Conservation (phyloP, 2,113 vertebrate species). For the Labeo catla region DNA sequence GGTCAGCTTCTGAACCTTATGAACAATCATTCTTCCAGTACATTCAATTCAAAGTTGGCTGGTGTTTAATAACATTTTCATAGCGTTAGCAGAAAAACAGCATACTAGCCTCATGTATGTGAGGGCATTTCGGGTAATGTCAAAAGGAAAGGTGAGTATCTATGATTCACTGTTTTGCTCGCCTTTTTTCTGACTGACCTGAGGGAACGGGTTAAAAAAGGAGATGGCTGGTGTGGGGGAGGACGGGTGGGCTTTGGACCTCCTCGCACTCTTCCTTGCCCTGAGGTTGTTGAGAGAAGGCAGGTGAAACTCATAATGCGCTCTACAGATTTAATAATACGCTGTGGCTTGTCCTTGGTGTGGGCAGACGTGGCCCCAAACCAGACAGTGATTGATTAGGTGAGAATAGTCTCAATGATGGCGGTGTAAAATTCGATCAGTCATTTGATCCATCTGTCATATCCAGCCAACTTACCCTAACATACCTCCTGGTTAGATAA, state of each 20-base stretch:
- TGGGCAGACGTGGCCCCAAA: constrained; percentile 43
- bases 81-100: too few relatives aligned
- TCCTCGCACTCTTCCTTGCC: constrained; percentile 25
- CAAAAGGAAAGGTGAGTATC: neutral
- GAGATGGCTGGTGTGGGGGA: neutral
- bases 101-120: neutral
- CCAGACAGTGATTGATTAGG: constrained; percentile 48
- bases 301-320: constrained; percentile 31
- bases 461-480: constrained; percentile 17
- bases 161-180: neutral
- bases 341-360: constrained; percentile 36
- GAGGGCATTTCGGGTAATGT: neutral
- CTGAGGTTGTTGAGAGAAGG: constrained; percentile 30
- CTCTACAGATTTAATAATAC: constrained; percentile 42
- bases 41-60: too few relatives aligned
- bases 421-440: constrained; percentile 40
- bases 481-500: constrained; percentile 35
- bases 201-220: constrained; percentile 20
- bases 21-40: neutral
- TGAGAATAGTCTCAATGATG: constrained; percentile 38
- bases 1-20: neutral
- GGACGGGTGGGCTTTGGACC: constrained; percentile 21
- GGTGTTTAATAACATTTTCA: too few relatives aligned
- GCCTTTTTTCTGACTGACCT: constrained; percentile 23
- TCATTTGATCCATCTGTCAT: constrained; percentile 30